Evolutionary conservation across 2,113 vertebrate genomes (phyloP).

Genomic region (Toxotes chatareus): DNA sequence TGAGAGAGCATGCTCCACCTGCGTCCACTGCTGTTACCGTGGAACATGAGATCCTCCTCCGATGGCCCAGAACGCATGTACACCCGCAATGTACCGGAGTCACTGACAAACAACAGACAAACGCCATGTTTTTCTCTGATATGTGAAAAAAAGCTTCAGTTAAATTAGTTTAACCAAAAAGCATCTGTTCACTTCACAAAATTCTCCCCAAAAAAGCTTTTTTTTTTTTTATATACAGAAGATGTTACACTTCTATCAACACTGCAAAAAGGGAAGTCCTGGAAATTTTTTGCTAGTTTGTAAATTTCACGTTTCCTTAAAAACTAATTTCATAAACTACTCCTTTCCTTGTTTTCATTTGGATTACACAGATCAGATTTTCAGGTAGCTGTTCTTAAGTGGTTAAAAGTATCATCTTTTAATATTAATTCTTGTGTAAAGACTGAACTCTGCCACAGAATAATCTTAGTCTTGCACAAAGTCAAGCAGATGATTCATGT

Average conservation of each 20-base stretch:
- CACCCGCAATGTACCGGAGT: constrained; percentile 67
- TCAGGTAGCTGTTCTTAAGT: background rate
- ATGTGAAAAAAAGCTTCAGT: background rate
- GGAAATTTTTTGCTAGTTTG: background rate
- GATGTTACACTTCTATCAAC: background rate
- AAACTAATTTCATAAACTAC: background rate
- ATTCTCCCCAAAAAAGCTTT: too few species aligned
- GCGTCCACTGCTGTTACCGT: constrained; percentile 49
- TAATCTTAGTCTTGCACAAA: constrained; percentile 61
- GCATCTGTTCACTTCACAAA: background rate
- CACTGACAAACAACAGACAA: constrained; percentile 59
- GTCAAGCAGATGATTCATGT: constrained; percentile 58
- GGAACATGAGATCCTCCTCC: constrained; percentile 61
- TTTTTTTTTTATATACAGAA: background rate
- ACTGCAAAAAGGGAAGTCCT: background rate
- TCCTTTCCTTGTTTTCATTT: background rate
- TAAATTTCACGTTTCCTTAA: background rate
- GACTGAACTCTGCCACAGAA: constrained; percentile 62
- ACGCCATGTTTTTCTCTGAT: background rate
- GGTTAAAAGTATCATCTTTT: background rate
- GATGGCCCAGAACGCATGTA: constrained; percentile 47
- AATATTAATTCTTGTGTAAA: background rate
- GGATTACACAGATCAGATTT: background rate
- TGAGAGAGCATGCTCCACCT: constrained; percentile 75
- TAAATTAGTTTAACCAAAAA: background rate